Conservation (phyloP, 2,888 invertebrate species). For the Drosophila leonis region DNA sequence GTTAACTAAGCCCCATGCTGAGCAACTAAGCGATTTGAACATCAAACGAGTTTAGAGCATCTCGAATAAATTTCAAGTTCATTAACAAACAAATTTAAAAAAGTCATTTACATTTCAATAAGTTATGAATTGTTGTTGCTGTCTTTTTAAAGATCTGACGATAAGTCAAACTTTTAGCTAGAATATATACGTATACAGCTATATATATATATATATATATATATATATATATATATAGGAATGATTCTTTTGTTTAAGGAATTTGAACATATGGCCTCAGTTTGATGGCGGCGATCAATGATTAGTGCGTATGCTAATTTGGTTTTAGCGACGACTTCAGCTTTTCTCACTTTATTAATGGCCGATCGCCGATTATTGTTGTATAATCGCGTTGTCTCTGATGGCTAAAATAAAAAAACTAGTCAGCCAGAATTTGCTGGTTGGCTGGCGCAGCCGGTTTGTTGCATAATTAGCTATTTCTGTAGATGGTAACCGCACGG, state of each 20-base stretch:
- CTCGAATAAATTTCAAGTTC: slow-evolving; percentile 49
- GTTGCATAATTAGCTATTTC: slow-evolving; percentile 71
- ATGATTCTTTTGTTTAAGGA: slow-evolving; percentile 32
- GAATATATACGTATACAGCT: slow-evolving; percentile 23
- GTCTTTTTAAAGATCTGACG: slow-evolving; percentile 48
- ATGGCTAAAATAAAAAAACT: slow-evolving; percentile 42
- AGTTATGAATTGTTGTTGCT: slow-evolving; percentile 15
- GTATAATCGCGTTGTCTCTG: slow-evolving; percentile 59
- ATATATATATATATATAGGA: not conserved
- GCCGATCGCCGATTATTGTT: slow-evolving; percentile 57
- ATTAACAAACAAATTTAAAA: slow-evolving; percentile 60
- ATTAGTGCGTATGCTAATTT: slow-evolving; percentile 75
- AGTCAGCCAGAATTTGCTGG: slow-evolving; percentile 35
- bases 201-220: not conserved
- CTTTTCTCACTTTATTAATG: slow-evolving; percentile 67
- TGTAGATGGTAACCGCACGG: slow-evolving; percentile 30
- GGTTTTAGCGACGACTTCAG: slow-evolving; percentile 43
- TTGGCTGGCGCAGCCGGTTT: slow-evolving; percentile 57
- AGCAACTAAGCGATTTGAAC: slow-evolving; percentile 19
- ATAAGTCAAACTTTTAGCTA: slow-evolving; percentile 44
- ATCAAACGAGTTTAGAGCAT: slow-evolving; percentile 65
- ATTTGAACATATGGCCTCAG: slow-evolving; percentile 56
- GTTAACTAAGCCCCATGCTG: slow-evolving; percentile 27
- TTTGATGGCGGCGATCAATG: slow-evolving; percentile 41
- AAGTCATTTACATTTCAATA: slow-evolving; percentile 62